Evolutionary conservation across 1,140 invertebrate genomes (phyloP).

Genomic region (Geopemphigus sp.): DNA sequence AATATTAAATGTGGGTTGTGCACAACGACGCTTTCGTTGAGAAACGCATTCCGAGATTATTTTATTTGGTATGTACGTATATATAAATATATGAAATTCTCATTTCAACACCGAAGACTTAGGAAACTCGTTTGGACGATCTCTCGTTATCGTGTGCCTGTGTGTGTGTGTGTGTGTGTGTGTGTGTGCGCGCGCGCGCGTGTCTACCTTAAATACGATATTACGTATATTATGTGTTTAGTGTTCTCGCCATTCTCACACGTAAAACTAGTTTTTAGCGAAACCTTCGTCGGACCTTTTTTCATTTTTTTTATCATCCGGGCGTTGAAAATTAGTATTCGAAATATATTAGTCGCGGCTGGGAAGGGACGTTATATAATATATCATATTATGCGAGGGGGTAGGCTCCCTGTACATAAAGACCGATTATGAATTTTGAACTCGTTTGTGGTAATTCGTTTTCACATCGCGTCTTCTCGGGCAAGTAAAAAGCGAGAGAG

Average conservation of each 20-base stretch:
- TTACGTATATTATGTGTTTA: no score
- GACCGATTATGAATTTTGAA: neutral
- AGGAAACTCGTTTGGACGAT: constrained; percentile 8
- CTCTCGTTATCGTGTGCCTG: neutral
- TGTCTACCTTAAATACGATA: no score
- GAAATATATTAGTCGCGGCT: neutral
- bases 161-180: no score
- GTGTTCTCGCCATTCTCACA: constrained; percentile 1
- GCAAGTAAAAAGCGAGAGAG: no score
- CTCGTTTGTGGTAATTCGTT: neutral
- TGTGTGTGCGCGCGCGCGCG: no score
- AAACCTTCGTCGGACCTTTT: constrained; percentile 7
- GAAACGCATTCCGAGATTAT: constrained; percentile 14
- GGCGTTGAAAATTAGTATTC: neutral
- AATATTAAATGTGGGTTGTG: no score
- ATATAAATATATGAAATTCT: neutral
- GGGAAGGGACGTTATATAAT: neutral
- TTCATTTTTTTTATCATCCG: neutral
- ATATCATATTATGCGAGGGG: no score
- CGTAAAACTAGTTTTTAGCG: constrained; percentile 9
- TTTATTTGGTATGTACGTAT: no score
- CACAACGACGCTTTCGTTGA: constrained; percentile 14
- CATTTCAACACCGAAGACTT: neutral
- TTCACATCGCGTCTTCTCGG: no score
- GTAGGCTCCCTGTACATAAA: no score